phyloP scores from a whole-genome alignment of 2,888 invertebrate species.

The Schrankia costaestrigalis region DNA sequence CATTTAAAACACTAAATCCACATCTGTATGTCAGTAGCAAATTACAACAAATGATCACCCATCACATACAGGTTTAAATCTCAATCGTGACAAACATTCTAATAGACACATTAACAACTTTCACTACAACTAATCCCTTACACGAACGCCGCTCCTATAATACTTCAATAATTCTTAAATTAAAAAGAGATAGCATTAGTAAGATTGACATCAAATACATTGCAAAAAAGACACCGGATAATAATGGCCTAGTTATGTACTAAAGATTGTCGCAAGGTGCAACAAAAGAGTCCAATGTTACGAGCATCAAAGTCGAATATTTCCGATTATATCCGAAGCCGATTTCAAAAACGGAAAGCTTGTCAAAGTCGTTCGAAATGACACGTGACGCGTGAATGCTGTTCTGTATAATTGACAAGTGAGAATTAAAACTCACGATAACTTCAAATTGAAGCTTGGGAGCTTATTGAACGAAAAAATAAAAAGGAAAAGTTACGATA shows the following conservation, averaged over 20 bases:
- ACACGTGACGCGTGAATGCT: conserved; percentile 24
- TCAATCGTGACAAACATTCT: conserved; percentile 12
- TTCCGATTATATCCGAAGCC: conserved; percentile 24
- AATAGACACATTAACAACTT: conserved; percentile 38
- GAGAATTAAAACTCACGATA: conserved; percentile 16
- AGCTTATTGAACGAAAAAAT: conserved; percentile 13
- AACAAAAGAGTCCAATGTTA: conserved; percentile 41
- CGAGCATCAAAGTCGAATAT: conserved; percentile 19
- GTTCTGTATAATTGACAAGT: conserved; percentile 34
- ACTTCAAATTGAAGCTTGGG: conserved; percentile 13
- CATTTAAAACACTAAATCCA: too few species aligned
- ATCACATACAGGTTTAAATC: conserved; percentile 7
- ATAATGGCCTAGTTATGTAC: conserved; percentile 57
- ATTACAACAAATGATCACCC: too few species aligned
- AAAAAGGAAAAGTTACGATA: conserved; percentile 15
- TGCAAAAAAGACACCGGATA: conserved; percentile 45
- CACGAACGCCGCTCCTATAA: conserved; percentile 30
- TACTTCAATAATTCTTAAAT: conserved; percentile 42
- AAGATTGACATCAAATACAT: conserved; percentile 53
- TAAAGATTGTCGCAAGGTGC: conserved; percentile 49
- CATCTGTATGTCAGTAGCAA: too few species aligned
- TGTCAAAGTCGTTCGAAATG: conserved; percentile 40
- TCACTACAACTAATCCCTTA: conserved; percentile 52
- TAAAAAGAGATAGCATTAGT: conserved; percentile 25
- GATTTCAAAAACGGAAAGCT: conserved; percentile 38